Evolutionary conservation across 2,113 vertebrate genomes (phyloP), one percentile per base, ranked within the genome.

Genomic region (Thryonomys swinderianus): DNA sequence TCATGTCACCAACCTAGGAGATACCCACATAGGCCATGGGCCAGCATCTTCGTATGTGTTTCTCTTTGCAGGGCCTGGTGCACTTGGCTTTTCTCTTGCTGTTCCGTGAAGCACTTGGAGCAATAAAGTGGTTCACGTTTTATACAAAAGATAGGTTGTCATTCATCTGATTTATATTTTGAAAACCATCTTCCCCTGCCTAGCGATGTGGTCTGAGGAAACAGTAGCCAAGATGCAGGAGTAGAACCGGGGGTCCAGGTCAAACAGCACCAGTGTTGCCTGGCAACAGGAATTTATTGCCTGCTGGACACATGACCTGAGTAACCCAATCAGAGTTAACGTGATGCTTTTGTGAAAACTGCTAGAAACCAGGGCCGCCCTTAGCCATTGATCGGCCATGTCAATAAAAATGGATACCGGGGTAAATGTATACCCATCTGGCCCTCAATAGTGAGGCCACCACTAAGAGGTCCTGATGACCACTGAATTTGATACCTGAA

Each of bases 201-300:
- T 59, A 85, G 5, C 4, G 0, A 32, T 20, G 25, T 0, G 17
- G 7, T n/a, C 16, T n/a, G 20, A 34, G 69, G 32, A 27, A 71
- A 55, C 18, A 34, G 51, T 10, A 21, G 51, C 73, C 61, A 67
- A 55, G 61, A 57, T 25, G 20, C 34, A 0, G 8, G 23, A 83
- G 25, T 0, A 8, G 71, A 16, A 79, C n/a, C 57, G 9, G 2
- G 1, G 6, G 82, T 45, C 73, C 61, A 48, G 80, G 79, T 57
- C 67, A 55, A 80, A 80, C 34, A 51, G 61, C 40, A 16, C 20
- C 14, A 7, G 51, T 0, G 7, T 91, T 89, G 34, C 79, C 74
- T 17, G 61, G 61, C 95, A 94, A 94, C 94, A 23, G 71, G 76
- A 92, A 90, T 69, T 40, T 69, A n/a, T 67, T 78, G 27, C 32